Evolutionary conservation across 2,113 vertebrate genomes (phyloP).

Genomic region (Nettapus auritus): DNA sequence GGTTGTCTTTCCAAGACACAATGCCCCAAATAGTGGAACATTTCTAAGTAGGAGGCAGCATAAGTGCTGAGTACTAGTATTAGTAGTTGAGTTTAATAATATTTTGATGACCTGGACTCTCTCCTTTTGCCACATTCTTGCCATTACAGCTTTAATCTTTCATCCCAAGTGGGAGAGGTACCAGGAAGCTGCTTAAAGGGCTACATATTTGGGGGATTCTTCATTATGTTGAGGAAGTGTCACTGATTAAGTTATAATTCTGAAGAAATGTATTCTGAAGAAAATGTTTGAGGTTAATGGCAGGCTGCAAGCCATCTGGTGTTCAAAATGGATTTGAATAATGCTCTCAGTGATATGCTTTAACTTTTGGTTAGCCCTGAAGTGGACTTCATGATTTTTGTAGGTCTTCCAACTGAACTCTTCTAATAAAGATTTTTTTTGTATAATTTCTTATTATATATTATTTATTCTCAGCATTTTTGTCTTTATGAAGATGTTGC

Average conservation of each 20-base stretch:
- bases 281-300: background rate
- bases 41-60: background rate
- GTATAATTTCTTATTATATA: background rate
- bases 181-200: background rate
- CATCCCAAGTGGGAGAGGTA: background rate
- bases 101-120: background rate
- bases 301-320: background rate
- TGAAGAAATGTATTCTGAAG: background rate
- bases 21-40: background rate
- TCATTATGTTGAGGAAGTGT: background rate
- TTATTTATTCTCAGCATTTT: background rate
- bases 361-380: no score
- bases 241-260: background rate
- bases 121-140: background rate
- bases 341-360: no score
- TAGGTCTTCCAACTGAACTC: no score
- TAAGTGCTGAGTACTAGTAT: background rate
- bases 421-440: background rate
- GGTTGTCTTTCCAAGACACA: background rate
- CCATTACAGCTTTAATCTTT: background rate
- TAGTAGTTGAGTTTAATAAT: background rate
- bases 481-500: background rate
- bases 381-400: no score
- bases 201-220: background rate
- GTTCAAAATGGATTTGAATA: no score